Conservation (phyloP, 1,140 invertebrate species). For the Cydia fagiglandana region DNA sequence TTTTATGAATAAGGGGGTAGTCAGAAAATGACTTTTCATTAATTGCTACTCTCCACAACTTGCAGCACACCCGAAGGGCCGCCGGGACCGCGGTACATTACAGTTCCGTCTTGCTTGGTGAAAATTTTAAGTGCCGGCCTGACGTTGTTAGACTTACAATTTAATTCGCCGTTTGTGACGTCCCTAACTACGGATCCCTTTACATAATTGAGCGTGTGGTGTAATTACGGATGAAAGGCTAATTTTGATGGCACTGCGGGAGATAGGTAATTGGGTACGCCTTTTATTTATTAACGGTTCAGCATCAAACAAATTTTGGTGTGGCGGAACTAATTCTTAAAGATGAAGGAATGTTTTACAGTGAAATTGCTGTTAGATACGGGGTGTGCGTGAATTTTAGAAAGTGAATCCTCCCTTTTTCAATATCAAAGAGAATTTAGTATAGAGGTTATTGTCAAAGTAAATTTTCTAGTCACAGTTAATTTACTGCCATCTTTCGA, state of each 20-base stretch:
- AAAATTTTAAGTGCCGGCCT: slow-evolving; percentile 50
- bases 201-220: slow-evolving; percentile 30
- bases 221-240: slow-evolving; percentile 24
- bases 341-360: not conserved
- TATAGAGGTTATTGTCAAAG: too few relatives aligned
- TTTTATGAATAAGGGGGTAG: not conserved
- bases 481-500: too few relatives aligned
- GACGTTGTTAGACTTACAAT: slow-evolving; percentile 45
- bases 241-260: slow-evolving; percentile 16
- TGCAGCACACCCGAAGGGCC: slow-evolving; percentile 36
- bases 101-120: slow-evolving; percentile 48
- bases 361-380: not conserved
- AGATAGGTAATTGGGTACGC: slow-evolving; percentile 8
- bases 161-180: slow-evolving; percentile 45
- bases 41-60: not conserved
- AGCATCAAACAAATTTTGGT: not conserved
- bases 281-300: slow-evolving; percentile 8
- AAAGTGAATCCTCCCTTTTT: too few relatives aligned
- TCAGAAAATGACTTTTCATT: not conserved
- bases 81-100: slow-evolving; percentile 50
- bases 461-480: too few relatives aligned
- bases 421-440: too few relatives aligned
- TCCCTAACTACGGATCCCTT: slow-evolving; percentile 30
- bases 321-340: not conserved
- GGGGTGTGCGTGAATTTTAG: too few relatives aligned